Conservation (phyloP, 2,797 vertebrate genomes). For the Neosilurus mollespiculum region DNA sequence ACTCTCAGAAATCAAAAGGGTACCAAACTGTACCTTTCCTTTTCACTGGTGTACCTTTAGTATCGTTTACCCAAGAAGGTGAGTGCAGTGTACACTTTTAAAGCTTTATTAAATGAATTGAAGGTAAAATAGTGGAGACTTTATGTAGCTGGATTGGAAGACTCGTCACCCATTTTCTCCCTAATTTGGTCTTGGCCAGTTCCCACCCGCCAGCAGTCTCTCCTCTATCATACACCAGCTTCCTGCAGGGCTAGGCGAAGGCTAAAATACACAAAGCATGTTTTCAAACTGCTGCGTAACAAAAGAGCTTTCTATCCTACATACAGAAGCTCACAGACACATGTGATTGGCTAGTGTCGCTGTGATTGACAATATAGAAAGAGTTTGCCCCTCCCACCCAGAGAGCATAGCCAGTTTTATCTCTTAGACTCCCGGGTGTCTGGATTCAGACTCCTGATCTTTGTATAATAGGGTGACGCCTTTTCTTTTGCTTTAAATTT, state of each 20-base stretch:
- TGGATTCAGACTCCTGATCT: neutral
- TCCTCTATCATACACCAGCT: too few relatives aligned
- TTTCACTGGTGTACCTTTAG: neutral
- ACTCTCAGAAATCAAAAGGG: slow-evolving; percentile 15
- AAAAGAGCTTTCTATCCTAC: neutral
- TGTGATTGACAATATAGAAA: too few relatives aligned
- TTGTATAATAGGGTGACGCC: neutral
- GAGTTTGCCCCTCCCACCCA: neutral
- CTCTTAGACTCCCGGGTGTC: neutral
- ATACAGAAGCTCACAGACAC: too few relatives aligned
- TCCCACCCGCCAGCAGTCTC: too few relatives aligned
- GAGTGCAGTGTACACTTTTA: neutral
- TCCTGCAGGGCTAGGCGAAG: too few relatives aligned
- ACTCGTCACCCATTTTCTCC: too few relatives aligned
- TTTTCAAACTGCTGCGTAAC: too few relatives aligned
- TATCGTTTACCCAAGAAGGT: neutral
- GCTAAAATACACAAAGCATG: too few relatives aligned
- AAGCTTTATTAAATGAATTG: neutral
- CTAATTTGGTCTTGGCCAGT: too few relatives aligned
- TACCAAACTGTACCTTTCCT: neutral
- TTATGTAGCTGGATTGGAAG: too few relatives aligned
- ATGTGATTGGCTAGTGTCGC: too few relatives aligned
- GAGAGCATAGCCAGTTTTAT: neutral
- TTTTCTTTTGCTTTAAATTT: neutral
- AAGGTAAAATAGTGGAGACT: neutral